phyloP scores from a whole-genome alignment of 2,113 vertebrate genomes.

The Noturus placidus region DNA sequence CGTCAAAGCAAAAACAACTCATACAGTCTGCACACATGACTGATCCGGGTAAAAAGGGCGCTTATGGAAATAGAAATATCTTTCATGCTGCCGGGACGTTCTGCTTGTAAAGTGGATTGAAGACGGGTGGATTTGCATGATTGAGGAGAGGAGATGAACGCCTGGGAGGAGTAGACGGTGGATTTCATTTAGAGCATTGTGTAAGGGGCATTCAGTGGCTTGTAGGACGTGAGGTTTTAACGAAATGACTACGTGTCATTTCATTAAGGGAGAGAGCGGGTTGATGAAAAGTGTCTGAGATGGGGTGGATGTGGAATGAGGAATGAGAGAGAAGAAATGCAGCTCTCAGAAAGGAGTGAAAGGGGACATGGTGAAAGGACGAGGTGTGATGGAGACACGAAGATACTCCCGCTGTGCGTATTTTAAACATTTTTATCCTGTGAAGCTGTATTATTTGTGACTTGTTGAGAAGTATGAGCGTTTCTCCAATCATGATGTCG shows the following conservation, averaged over 20 bases:
- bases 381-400: background rate
- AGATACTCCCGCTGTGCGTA: background rate
- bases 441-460: background rate
- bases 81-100: slow-evolving; percentile 21
- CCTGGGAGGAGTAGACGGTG: slow-evolving; percentile 12
- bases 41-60: background rate
- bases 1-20: background rate
- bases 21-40: too few species aligned
- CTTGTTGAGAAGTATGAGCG: background rate
- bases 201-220: slow-evolving; percentile 5
- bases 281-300: background rate
- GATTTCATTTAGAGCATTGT: slow-evolving; percentile 24
- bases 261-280: slow-evolving; percentile 41
- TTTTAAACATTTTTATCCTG: background rate
- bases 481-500: background rate
- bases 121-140: slow-evolving; percentile 33
- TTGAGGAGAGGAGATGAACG: background rate
- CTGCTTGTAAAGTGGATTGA: slow-evolving; percentile 36
- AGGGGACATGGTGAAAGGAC: background rate
- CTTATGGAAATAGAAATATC: background rate
- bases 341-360: background rate
- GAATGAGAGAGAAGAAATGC: slow-evolving; percentile 53
- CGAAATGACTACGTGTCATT: slow-evolving; percentile 61
- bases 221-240: slow-evolving; percentile 56
- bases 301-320: slow-evolving; percentile 34